Conservation (phyloP, 2,888 invertebrate species). For the Cyaniris semiargus region DNA sequence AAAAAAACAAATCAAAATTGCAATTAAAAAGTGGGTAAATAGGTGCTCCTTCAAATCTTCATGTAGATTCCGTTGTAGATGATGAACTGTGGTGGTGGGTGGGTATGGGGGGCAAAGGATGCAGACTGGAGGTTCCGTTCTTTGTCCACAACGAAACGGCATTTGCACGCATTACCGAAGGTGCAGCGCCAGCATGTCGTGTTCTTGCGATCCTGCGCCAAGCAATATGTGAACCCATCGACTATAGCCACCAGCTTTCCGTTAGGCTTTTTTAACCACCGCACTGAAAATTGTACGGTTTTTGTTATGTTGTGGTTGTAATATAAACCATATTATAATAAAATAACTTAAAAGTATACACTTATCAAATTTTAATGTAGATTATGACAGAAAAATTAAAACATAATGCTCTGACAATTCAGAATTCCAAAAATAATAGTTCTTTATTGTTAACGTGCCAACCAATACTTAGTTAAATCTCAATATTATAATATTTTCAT, state of each 20-base stretch:
- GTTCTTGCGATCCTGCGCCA: constrained; percentile 35
- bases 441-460: too few relatives aligned
- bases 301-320: background rate
- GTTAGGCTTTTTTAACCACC: constrained; percentile 39
- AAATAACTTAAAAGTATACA: too few relatives aligned
- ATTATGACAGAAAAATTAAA: too few relatives aligned
- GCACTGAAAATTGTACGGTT: constrained; percentile 39
- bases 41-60: background rate
- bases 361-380: too few relatives aligned
- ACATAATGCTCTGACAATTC: too few relatives aligned
- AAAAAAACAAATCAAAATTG: too few relatives aligned
- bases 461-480: too few relatives aligned
- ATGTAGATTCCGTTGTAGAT: background rate
- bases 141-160: constrained; percentile 40
- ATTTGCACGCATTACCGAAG: constrained; percentile 45
- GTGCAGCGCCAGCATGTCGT: constrained; percentile 47
- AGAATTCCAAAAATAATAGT: too few relatives aligned
- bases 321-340: too few relatives aligned
- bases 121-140: background rate
- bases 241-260: constrained; percentile 44
- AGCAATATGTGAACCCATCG: constrained; percentile 51
- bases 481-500: too few relatives aligned
- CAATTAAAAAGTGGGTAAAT: too few relatives aligned
- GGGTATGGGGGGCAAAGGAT: background rate
- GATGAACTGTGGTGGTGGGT: background rate